Conservation (phyloP, 2,797 vertebrate genomes). For the Myioborus melanocephalus region DNA sequence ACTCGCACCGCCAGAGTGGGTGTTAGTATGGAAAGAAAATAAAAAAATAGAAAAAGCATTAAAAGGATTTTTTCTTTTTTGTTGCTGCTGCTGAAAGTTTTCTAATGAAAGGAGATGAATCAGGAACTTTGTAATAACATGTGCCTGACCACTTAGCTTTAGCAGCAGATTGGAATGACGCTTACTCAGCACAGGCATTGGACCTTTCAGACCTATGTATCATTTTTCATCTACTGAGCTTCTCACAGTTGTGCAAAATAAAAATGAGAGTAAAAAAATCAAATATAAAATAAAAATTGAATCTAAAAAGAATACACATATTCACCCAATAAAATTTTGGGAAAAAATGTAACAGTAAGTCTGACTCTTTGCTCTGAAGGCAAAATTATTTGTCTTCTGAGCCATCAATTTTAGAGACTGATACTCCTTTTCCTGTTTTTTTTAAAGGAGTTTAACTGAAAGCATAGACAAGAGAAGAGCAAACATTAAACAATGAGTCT, state of each 20-base stretch:
- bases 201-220: conserved; percentile 43
- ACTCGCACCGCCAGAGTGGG: background rate
- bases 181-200: conserved; percentile 29
- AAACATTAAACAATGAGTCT: conserved; percentile 43
- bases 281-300: background rate
- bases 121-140: conserved; percentile 25
- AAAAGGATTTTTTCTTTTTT: background rate
- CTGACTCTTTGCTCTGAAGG: background rate
- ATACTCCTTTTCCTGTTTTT: background rate
- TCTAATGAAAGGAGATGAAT: conserved; percentile 47
- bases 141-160: background rate
- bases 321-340: background rate
- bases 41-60: background rate
- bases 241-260: background rate
- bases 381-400: background rate
- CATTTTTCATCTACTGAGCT: conserved; percentile 7
- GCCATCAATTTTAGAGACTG: conserved; percentile 30
- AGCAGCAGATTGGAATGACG: conserved; percentile 4
- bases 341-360: background rate
- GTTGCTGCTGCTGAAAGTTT: background rate
- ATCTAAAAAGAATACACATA: background rate
- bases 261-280: background rate
- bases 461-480: conserved; percentile 32
- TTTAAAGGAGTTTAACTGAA: conserved; percentile 10
- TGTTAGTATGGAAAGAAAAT: background rate